Conservation (phyloP, 2,888 invertebrate species). For the Branchipolynoe longqiensis region DNA sequence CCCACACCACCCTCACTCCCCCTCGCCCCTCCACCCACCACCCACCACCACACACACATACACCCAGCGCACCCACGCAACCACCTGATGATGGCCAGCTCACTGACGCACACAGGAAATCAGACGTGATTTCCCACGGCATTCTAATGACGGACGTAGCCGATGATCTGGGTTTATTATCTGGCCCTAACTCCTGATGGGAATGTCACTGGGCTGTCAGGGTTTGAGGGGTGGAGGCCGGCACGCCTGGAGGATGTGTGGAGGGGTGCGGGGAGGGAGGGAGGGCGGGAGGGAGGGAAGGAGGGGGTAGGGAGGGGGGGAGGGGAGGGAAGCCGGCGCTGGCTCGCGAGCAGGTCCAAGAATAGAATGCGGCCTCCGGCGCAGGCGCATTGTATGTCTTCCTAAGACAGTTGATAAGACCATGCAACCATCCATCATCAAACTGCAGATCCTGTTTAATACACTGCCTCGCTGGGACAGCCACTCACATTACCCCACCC, state of each 20-base stretch:
- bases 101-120: slow-evolving; percentile 45
- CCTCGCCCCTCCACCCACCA: background rate
- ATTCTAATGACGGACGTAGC: slow-evolving; percentile 38
- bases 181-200: slow-evolving; percentile 42
- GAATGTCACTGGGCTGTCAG: slow-evolving; percentile 50
- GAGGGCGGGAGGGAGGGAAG: background rate
- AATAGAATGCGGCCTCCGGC: slow-evolving; percentile 45
- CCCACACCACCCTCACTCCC: background rate
- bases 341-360: background rate
- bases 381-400: slow-evolving; percentile 48
- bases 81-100: background rate
- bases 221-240: slow-evolving; percentile 19
- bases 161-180: slow-evolving; percentile 45
- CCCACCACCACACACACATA: background rate
- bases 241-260: no score
- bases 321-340: background rate
- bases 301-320: no score
- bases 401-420: slow-evolving; percentile 55
- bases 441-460: slow-evolving; percentile 28
- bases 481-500: background rate
- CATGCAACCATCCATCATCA: slow-evolving; percentile 47
- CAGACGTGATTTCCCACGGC: slow-evolving; percentile 25
- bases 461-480: background rate
- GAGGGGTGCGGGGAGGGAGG: background rate
- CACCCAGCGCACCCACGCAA: background rate